phyloP scores from a whole-genome alignment of 2,888 invertebrate genomes.

The Paralinhomoeus sp. region DNA sequence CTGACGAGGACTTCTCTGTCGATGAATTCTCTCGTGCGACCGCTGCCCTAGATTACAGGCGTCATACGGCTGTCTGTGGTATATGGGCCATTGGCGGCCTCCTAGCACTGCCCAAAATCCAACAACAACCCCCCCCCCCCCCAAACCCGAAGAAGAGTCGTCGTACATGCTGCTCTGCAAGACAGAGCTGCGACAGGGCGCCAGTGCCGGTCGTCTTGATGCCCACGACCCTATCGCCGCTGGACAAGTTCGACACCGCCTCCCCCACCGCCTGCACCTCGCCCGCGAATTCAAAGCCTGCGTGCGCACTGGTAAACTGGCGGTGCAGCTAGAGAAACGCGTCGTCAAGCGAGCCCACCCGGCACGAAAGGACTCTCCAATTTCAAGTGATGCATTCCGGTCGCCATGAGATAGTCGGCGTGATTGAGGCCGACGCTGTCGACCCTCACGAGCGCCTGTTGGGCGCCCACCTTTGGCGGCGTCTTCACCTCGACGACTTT shows the following conservation, averaged over 20 bases:
- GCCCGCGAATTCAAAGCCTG: constrained; percentile 39
- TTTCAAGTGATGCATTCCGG: constrained; percentile 32
- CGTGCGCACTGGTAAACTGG: background rate
- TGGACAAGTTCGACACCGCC: constrained; percentile 30
- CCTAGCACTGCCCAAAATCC: no score
- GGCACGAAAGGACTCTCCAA: constrained; percentile 38
- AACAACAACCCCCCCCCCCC: no score
- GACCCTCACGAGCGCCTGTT: no score
- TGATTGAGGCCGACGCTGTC: constrained; percentile 43
- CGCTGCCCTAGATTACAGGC: no score
- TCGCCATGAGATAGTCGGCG: constrained; percentile 36
- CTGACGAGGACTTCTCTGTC: no score
- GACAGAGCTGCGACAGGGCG: constrained; percentile 40
- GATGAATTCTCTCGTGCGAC: no score
- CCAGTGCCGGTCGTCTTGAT: constrained; percentile 35
- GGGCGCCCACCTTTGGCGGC: no score
- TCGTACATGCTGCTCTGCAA: constrained; percentile 27
- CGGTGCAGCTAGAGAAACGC: background rate
- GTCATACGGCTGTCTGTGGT: no score
- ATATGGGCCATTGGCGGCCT: no score
- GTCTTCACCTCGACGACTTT: no score
- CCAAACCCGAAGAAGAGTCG: background rate
- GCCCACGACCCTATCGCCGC: constrained; percentile 41
- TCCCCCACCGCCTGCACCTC: constrained; percentile 37
- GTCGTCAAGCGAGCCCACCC: constrained; percentile 20